phyloP scores from a whole-genome alignment of 1,140 invertebrate genomes.

The Acyrthosiphon pisum region DNA sequence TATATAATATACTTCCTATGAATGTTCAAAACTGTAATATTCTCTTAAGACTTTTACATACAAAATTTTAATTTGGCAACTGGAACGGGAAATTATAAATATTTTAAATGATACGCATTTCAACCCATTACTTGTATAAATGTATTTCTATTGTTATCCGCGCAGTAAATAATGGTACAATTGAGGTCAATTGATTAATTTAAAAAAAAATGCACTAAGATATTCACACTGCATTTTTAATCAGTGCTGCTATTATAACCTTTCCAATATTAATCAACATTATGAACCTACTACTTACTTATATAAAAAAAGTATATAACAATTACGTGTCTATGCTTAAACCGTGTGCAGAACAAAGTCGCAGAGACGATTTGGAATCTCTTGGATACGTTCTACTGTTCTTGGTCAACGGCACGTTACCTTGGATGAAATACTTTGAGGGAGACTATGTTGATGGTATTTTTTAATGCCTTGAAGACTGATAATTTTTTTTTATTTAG shows the following conservation, averaged over 20 bases:
- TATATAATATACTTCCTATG: too few relatives aligned
- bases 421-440: constrained; percentile 3
- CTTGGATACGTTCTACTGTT: constrained; percentile 48
- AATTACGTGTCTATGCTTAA: not conserved
- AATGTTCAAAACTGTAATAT: too few relatives aligned
- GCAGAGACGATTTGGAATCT: constrained; percentile 50
- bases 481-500: not conserved
- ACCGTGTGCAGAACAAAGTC: constrained; percentile 32
- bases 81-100: too few relatives aligned
- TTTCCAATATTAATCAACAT: not conserved
- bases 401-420: constrained; percentile 34
- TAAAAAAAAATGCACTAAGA: not conserved
- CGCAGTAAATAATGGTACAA: not conserved
- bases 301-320: not conserved
- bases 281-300: not conserved
- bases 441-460: not conserved
- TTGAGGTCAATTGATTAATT: not conserved
- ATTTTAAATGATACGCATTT: too few relatives aligned
- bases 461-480: not conserved
- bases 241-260: not conserved
- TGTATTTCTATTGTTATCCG: too few relatives aligned
- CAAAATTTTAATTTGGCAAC: too few relatives aligned
- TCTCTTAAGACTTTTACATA: too few relatives aligned
- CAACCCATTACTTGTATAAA: too few relatives aligned
- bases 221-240: not conserved